Evolutionary conservation across 2,113 vertebrate genomes (phyloP).

Genomic region (Colaptes auratus): DNA sequence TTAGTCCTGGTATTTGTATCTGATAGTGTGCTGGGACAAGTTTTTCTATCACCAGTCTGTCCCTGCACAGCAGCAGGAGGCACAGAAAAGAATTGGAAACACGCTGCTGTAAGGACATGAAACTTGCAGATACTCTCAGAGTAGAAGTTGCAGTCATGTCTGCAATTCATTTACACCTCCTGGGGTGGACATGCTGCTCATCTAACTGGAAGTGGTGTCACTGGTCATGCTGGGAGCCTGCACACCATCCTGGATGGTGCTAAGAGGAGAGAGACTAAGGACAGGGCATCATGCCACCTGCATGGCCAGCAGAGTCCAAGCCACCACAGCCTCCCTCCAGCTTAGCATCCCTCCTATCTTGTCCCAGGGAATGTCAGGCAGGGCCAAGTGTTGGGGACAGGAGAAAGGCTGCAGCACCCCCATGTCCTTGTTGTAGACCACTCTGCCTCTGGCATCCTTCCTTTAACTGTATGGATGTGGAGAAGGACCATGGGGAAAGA

Average conservation of each 20-base stretch:
- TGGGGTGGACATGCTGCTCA: fast-evolving
- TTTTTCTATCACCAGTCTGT: neutral
- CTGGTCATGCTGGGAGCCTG: no score
- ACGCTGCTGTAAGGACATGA: fast-evolving
- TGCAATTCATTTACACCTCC: neutral
- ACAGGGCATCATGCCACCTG: fast-evolving
- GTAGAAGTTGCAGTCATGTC: neutral
- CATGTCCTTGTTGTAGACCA: fast-evolving
- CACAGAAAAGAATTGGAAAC: neutral
- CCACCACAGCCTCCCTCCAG: neutral
- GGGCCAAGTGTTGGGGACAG: neutral
- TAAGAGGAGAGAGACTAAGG: neutral
- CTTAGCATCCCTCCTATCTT: neutral
- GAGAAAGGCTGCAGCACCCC: neutral
- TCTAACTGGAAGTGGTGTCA: neutral
- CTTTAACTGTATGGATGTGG: fast-evolving
- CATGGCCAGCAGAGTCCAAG: neutral
- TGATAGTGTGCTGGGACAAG: neutral
- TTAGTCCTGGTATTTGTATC: neutral
- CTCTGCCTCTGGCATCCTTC: neutral
- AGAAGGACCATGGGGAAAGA: neutral
- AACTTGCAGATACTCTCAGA: fast-evolving
- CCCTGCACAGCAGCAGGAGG: neutral
- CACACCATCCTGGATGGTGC: neutral
- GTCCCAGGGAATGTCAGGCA: neutral